Evolutionary conservation across 2,797 vertebrate genomes (phyloP), one percentile per base, ranked within the genome.

Genomic region (Melanotaenia boesemani): DNA sequence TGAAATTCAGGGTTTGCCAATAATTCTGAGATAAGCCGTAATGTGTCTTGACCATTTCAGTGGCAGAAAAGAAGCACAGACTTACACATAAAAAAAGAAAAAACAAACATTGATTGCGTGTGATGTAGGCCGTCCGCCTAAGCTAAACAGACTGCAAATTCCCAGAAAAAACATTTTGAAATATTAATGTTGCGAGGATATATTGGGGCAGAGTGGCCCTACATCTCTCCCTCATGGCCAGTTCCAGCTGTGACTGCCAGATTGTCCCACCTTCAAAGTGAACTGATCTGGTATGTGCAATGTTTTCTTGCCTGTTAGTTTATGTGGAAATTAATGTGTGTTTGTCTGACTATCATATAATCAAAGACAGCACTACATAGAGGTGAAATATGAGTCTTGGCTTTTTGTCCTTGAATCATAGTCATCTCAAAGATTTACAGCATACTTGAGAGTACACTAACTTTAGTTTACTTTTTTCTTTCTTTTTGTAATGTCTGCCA

Each of bases 101-200:
- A 39, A 39, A 39, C 37, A 39, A 79, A 57, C 68, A 61, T 30
- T 37, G 70, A 52, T 58, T 24, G 46, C 71, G 48, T 70, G 79
- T 84, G 66, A 85, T 60, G 67, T 71, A 79, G 76, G 62, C 76
- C 69, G 77, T 60, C 63, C 58, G 76, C 63, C 39, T 80, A 72
- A 63, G 71, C 74, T 72, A 70, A 67, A 74, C 70, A 69, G 75
- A 76, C 77, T 79, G 88, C 74, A 86, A 86, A 84, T 81, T 80
- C 74, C 55, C 76, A 80, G 75, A 87, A 85, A 89, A 91, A 89
- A 81, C 70, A 82, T 82, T 89, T 84, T 91, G 83, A 90, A 89
- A 89, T 91, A 89, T 89, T 91, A 87, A 91, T 92, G 87, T 86
- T 84, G 88, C 87, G 67, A 86, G 85, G 81, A 82, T 83, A 87